A percentile compares a stretch with the other conserved stretches of the same genome.
These are phyloP conservation scores for Amphilophus citrinellus DNA, from an alignment of 2,113 vertebrate species.

Conservation along the genomic window DNA sequence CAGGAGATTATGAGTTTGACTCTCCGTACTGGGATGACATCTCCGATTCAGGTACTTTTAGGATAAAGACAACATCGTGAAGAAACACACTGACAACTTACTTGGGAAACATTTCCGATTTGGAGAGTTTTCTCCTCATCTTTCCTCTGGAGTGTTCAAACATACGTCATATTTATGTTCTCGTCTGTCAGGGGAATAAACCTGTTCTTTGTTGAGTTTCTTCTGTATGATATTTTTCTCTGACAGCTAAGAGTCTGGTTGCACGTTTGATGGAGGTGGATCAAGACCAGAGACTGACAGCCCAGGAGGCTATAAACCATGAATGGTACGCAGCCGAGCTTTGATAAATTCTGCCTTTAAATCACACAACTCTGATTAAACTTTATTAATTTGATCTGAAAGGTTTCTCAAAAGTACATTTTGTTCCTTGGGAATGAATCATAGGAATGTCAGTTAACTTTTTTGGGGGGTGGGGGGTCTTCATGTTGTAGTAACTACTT, in stretches of 20 bases:
- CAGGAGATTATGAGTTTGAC: conserved; percentile 97
- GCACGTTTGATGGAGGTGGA: conserved; percentile 97
- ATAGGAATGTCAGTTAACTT: rapidly evolving
- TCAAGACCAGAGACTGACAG: conserved; percentile 95
- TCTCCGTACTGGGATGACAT: conserved; percentile 99
- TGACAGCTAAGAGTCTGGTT: conserved; percentile 92
- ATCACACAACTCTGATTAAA: not conserved
- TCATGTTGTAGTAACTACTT: too few species aligned
- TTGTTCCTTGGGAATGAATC: not conserved
- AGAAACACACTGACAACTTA: not conserved
- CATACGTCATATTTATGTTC: not conserved
- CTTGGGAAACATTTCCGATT: conserved; percentile 26
- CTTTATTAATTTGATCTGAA: conserved; percentile 2
- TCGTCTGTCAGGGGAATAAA: conserved; percentile 19
- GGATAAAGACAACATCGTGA: conserved; percentile 7
- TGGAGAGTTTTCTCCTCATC: not conserved
- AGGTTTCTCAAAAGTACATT: not conserved
- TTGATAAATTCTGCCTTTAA: not conserved
- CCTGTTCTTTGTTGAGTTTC: conserved; percentile 18
- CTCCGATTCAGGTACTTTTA: conserved; percentile 90
- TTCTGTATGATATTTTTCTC: conserved; percentile 39
- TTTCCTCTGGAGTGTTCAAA: not conserved
- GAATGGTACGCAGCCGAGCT: conserved; percentile 85
- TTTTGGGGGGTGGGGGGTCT: not conserved
- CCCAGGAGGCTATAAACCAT: conserved; percentile 96